Evolutionary conservation across 30 jellyfish, hydroid and myxozoan species (phyloP), one percentile per base, ranked within the genome.

Genomic region (Aurelia sp.): DNA sequence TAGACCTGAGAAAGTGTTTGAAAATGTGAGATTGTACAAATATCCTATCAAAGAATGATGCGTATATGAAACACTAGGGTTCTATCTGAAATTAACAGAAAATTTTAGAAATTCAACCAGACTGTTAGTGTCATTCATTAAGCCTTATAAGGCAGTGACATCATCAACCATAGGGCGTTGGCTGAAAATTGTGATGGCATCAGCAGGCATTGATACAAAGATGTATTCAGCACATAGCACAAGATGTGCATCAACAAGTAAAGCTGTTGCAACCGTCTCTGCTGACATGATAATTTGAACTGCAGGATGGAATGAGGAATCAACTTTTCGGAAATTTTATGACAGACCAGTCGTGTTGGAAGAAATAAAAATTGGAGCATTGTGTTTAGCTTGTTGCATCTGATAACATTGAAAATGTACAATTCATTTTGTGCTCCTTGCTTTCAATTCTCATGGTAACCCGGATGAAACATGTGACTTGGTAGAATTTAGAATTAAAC

Each of bases 281-380:
- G 60, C 88, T 51, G 88, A 77, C 88, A 77, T 77, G 88, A 51
- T 77, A n/a, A 77, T 59, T 57, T 79, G 78, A 57, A 57, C 92
- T 67, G 85, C 85, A 35, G 92, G 87, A 19, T 82, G 92, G 92
- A 82, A 59, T 69, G 40, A 82, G 8, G 85, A 65, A 58, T 67
- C 87, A 67, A 70, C 92, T 51, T 82, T 70, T 44, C 59, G 83
- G 9, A 82, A 47, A 58, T 70, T 82, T 82, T 82, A 55, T 55
- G 11, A 80, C 21, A 82, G 80, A 67, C 80, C 92, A 69, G 85
- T 82, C 16, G 88, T 77, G n/a, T 62, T 77, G 33, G 47, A 77
- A 57, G 58, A 57, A 77, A 22, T 59, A 31, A 4, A 48, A 70
- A 70, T 76, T 27, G 73, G 35, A n/a, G 86, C 48, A 57, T 74